phyloP scores from a whole-genome alignment of 1,140 invertebrate genomes.

The Drosophila azteca region DNA sequence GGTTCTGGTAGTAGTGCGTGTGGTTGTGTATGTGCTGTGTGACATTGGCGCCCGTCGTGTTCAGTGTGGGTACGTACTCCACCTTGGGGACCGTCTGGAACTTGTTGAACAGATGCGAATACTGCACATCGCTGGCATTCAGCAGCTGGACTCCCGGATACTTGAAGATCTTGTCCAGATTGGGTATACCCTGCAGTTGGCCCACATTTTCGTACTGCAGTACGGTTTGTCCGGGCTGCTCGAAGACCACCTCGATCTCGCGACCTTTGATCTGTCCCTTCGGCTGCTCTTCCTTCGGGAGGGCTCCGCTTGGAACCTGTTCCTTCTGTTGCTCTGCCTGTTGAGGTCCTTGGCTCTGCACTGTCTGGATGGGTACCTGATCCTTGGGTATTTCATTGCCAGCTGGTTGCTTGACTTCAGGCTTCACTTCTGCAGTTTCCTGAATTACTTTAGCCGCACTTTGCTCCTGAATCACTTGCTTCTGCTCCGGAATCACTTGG shows the following conservation, averaged over 20 bases:
- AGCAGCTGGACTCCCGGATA: slow-evolving; percentile 25
- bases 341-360: background rate
- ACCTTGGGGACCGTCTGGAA: background rate
- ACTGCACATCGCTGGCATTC: slow-evolving; percentile 4
- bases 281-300: background rate
- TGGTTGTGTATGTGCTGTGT: slow-evolving; percentile 20
- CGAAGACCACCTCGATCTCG: slow-evolving; percentile 12
- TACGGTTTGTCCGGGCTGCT: background rate
- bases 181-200: slow-evolving; percentile 9
- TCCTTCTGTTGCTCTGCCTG: background rate
- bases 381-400: background rate
- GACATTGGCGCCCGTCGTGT: slow-evolving; percentile 22
- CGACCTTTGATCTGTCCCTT: slow-evolving; percentile 17
- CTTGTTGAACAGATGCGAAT: slow-evolving; percentile 21
- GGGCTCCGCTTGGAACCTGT: too few relatives aligned
- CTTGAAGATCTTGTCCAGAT: slow-evolving; percentile 45
- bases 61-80: slow-evolving; percentile 6
- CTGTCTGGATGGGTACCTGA: background rate
- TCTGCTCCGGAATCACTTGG: background rate
- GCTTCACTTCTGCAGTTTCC: background rate
- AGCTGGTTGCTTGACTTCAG: background rate
- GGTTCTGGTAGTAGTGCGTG: slow-evolving; percentile 14
- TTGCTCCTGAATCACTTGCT: background rate
- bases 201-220: background rate
- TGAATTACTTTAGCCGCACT: background rate